phyloP scores from a whole-genome alignment of 2,113 vertebrate species.

The Dromas ardeola region DNA sequence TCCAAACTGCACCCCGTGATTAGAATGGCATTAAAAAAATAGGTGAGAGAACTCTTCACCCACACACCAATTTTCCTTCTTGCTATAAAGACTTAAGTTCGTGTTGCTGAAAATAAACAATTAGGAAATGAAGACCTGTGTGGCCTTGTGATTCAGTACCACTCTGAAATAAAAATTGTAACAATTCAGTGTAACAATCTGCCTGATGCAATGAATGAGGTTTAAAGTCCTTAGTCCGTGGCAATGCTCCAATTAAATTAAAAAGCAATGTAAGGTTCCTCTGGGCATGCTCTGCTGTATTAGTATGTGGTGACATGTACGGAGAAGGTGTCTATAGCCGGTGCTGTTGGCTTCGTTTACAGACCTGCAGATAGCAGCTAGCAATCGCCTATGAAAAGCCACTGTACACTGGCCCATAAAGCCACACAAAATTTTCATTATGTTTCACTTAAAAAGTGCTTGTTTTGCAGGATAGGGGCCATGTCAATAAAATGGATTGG shows the following conservation, averaged over 20 bases:
- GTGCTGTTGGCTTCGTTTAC: constrained; percentile 31
- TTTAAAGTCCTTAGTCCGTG: constrained; percentile 29
- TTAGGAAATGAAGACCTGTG: constrained; percentile 44
- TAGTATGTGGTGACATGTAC: neutral
- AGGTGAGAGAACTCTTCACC: constrained; percentile 44
- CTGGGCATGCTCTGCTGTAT: neutral
- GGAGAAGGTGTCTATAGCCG: neutral
- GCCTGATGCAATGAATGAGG: constrained; percentile 44
- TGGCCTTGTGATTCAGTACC: constrained; percentile 9
- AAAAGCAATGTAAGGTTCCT: constrained; percentile 38
- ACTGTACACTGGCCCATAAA: constrained; percentile 49
- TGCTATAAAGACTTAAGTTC: neutral
- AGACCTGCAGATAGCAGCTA: constrained; percentile 19
- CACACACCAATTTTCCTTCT: neutral
- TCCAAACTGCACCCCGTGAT: constrained; percentile 2
- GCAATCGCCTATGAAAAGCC: constrained; percentile 47
- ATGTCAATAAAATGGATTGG: constrained; percentile 79
- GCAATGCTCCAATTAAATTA: constrained; percentile 42
- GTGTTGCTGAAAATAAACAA: constrained; percentile 63
- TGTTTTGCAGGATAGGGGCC: constrained; percentile 73
- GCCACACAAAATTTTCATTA: constrained; percentile 72
- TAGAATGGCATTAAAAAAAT: constrained; percentile 7
- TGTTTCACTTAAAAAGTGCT: constrained; percentile 75
- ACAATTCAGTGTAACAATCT: constrained; percentile 57
- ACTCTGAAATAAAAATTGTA: neutral